A percentile compares a stretch with the other conserved stretches of the same genome.
Evolutionary conservation across 2,113 vertebrate genomes (phyloP).

Genomic region (Scalopus aquaticus): DNA sequence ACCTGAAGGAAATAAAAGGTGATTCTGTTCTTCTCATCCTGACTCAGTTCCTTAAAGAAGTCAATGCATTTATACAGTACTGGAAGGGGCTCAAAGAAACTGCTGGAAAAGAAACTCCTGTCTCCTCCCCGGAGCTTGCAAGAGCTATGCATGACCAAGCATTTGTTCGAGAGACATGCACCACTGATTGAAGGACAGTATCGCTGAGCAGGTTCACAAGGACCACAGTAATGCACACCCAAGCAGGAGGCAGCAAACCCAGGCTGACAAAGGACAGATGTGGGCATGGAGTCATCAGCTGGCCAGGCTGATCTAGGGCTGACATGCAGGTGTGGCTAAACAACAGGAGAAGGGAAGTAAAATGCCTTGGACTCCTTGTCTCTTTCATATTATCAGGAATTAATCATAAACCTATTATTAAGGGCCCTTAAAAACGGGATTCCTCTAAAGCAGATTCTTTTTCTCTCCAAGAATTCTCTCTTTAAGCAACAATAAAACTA

Average conservation of each 20-base stretch:
- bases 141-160: not conserved
- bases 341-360: not conserved
- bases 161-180: not conserved
- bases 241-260: not conserved
- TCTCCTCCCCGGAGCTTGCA: not conserved
- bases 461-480: constrained; percentile 11
- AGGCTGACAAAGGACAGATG: not conserved
- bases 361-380: not conserved
- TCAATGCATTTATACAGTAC: not conserved
- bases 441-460: constrained; percentile 16
- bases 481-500: constrained; percentile 33
- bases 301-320: not conserved
- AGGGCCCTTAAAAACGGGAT: constrained; percentile 27
- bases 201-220: not conserved
- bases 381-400: not conserved
- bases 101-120: not conserved
- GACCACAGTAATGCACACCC: not conserved
- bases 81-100: not conserved
- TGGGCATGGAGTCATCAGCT: not conserved
- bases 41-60: not conserved
- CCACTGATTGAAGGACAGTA: not conserved
- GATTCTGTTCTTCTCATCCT: not conserved
- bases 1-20: not conserved
- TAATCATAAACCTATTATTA: not conserved
- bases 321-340: not conserved